Base-by-base conservation (phyloP, 2,113 vertebrate genomes). In the Nothobranchius kuhntae region DNA sequence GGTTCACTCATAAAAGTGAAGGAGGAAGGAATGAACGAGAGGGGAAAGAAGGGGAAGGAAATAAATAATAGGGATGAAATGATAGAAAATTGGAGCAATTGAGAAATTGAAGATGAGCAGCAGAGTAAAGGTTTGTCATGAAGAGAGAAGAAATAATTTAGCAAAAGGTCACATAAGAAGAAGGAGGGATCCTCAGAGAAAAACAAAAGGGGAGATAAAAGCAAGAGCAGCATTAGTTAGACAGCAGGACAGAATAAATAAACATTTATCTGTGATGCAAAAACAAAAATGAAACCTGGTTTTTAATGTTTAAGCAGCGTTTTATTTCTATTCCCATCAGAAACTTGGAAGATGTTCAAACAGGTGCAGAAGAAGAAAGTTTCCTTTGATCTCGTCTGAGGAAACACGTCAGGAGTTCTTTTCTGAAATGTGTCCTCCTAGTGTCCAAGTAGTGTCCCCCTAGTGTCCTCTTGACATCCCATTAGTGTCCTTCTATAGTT, bases 211-310 rank as follows among this genome's bases (percentile, higher is more conserved):
- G 63, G 35, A 54, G 42, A 12, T 44, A 78, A 75, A 65, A 80
- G 86, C 83, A 80, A 77, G 88, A 78, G 78, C 62, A 85, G 83
- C 68, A 74, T 89, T 86, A 85, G 74, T 85, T 13, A 61, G 62
- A 77, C 62, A 52, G 68, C n/a, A 51, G 7, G 68, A 65, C 50
- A 45, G 42, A 45, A n/a, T 30, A 30, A 80, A 64, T 26, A 76
- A 58, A 76, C 62, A 77, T 71, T 80, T 3, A 81, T 82, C 82
- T 87, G 87, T 68, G 84, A 90, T 87, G 87, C 84, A 90, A 88
- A 75, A 30, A 54, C 13, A 70, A 7, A 30, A 75, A 48, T 24
- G 36, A 58, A 52, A 59, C 1, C 42, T 40, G 10, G 13, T 42
- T 44, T 3, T n/a, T 40, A 13, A 51, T 17, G 52, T 13, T n/a